Conservation (phyloP, 2,797 vertebrate genomes). For the Sebastiscus tertius region DNA sequence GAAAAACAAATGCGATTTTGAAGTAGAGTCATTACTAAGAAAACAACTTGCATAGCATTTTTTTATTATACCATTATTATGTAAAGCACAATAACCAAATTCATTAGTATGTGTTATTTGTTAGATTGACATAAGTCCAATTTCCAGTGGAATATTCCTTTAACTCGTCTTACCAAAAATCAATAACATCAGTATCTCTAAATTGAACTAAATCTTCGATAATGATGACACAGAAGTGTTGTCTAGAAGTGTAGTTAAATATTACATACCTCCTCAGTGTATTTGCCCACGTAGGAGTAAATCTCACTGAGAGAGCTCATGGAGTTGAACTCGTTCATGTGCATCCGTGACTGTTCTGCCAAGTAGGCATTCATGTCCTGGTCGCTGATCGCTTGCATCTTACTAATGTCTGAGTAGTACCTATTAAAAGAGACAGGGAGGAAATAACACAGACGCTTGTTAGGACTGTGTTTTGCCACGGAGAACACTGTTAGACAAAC, state of each 20-base stretch:
- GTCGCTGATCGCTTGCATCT: slow-evolving; percentile 98
- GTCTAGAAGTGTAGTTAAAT: neutral
- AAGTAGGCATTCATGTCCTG: slow-evolving; percentile 99
- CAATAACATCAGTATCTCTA: neutral
- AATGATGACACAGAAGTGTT: neutral
- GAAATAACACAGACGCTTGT: slow-evolving; percentile 5
- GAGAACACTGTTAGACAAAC: neutral
- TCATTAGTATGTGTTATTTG: no score
- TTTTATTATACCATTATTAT: no score
- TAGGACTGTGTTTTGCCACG: slow-evolving; percentile 2
- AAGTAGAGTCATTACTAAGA: neutral
- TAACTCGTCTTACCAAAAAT: neutral
- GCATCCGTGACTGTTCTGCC: slow-evolving; percentile 98
- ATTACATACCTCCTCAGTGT: slow-evolving; percentile 93
- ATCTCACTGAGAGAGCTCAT: slow-evolving; percentile 98
- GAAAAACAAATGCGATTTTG: neutral
- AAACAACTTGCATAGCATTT: neutral
- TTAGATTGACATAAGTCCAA: neutral
- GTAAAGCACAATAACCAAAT: no score
- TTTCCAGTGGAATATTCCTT: neutral
- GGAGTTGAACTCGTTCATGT: slow-evolving; percentile 98
- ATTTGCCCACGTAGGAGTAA: slow-evolving; percentile 98
- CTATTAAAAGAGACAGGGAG: slow-evolving; percentile 69
- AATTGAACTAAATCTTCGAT: neutral
- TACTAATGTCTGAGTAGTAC: slow-evolving; percentile 97